Evolutionary conservation across 2,888 invertebrate species (phyloP), one percentile per base, ranked within the genome.

Genomic region (Lasioglossum lativentre): DNA sequence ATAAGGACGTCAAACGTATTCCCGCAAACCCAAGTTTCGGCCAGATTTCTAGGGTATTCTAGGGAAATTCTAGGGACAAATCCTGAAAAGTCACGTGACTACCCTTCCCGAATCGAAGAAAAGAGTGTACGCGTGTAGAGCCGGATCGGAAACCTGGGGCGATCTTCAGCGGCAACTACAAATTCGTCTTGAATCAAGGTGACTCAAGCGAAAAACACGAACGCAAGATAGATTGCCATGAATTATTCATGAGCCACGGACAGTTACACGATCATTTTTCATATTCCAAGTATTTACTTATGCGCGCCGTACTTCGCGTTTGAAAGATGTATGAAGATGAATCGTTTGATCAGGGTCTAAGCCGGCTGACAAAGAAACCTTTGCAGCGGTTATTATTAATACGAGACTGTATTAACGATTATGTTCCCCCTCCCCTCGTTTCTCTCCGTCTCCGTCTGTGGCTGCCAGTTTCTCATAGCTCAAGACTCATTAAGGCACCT

Each of bases 251-350:
- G 75, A 80, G 40, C 34, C n/a, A n/a, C 75, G 42, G 63, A 66
- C 83, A 66, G 78, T 73, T 66, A 38, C 71, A 66, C 71, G 83
- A 75, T 83, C 83, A 71, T 83, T 83, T 83, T 75, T 83, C 83
- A 83, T 83, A 75, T 83, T 80, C 80, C 56, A 45, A 66, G 72
- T 80, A 75, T 83, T 80, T 75, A 80, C 75, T 83, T 75, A 80
- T 66, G 75, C 75, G 80, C 79, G 12, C 75, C 30, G 42, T 75
- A 75, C 47, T 63, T 47, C 73, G 16, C 40, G 45, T 71, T 71
- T 19, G 45, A 71, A 19, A 66, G 74, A 73, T 59, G 74, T 70
- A 70, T 38, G 73, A 52, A 83, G 80, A 70, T 40, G 82, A 47
- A 72, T 47, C 34, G 47, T 38, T 75, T 71, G 75, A 63, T n/a